Evolutionary conservation across 2,797 vertebrate genomes (phyloP).

Genomic region (Galagoides demidoff): DNA sequence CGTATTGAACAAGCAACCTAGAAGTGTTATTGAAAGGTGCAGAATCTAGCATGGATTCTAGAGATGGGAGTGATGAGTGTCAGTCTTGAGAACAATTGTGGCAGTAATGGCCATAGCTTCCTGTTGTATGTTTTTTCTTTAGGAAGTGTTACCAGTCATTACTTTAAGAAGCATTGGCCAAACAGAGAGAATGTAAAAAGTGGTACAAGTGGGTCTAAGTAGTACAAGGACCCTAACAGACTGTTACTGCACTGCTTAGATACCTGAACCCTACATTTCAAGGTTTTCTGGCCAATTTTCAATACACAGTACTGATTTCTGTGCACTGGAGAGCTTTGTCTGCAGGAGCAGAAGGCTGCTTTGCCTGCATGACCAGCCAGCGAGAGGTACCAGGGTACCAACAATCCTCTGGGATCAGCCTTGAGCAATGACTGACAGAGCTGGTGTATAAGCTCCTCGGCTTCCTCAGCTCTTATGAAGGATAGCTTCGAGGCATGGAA

Average conservation of each 20-base stretch:
- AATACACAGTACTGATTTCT: neutral
- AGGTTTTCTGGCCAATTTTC: neutral
- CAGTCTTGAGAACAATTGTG: neutral
- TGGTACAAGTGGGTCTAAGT: neutral
- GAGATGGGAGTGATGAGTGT: neutral
- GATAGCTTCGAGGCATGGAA: neutral
- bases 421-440: neutral
- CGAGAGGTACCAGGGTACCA: neutral
- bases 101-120: neutral
- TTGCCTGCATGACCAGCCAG: neutral
- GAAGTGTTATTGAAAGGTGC: neutral
- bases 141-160: neutral
- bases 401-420: neutral
- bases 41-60: neutral
- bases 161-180: neutral
- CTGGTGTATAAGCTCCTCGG: neutral
- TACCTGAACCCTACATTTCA: neutral
- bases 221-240: neutral
- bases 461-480: neutral
- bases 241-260: neutral
- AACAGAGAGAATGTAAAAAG: neutral
- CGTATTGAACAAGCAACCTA: neutral
- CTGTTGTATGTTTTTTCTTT: neutral
- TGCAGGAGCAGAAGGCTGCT: neutral
- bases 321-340: neutral